phyloP scores from a whole-genome alignment of 2,113 vertebrate species.

The Centropus unirufus region DNA sequence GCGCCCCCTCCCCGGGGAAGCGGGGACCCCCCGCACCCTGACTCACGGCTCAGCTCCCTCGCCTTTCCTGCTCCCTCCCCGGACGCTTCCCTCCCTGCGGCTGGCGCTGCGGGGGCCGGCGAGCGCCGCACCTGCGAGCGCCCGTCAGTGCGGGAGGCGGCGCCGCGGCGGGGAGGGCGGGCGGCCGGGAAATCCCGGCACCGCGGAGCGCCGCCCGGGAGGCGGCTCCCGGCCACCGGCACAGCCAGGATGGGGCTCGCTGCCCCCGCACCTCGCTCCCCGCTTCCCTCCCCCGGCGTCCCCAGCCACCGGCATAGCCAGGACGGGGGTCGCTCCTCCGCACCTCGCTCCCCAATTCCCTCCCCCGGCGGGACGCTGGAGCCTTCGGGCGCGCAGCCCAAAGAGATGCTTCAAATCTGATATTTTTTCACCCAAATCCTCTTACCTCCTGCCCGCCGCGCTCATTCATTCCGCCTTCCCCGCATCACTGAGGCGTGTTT shows the following conservation, averaged over 20 bases:
- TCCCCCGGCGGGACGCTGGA: background rate
- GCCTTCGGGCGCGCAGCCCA: background rate
- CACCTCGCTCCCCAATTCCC: no score
- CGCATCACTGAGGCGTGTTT: background rate
- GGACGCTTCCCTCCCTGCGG: background rate
- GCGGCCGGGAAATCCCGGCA: conserved; percentile 46
- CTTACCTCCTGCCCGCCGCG: background rate
- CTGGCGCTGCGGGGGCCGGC: background rate
- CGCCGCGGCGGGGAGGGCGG: background rate
- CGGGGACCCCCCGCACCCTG: background rate
- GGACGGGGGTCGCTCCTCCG: fast-evolving
- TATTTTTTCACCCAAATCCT: background rate
- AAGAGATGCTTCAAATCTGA: background rate
- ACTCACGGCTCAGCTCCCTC: background rate
- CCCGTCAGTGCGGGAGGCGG: background rate
- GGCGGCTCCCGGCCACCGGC: background rate
- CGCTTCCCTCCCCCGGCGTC: no score
- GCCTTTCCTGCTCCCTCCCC: background rate
- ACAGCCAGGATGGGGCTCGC: background rate
- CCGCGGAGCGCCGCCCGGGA: background rate
- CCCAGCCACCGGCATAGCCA: background rate
- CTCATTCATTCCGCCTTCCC: background rate
- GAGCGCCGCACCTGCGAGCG: conserved; percentile 2
- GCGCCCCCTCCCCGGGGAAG: background rate
- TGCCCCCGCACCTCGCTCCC: no score